These are phyloP conservation scores for Torymus texanus DNA, from an alignment of 2,888 invertebrate species.

Conservation along the genomic window DNA sequence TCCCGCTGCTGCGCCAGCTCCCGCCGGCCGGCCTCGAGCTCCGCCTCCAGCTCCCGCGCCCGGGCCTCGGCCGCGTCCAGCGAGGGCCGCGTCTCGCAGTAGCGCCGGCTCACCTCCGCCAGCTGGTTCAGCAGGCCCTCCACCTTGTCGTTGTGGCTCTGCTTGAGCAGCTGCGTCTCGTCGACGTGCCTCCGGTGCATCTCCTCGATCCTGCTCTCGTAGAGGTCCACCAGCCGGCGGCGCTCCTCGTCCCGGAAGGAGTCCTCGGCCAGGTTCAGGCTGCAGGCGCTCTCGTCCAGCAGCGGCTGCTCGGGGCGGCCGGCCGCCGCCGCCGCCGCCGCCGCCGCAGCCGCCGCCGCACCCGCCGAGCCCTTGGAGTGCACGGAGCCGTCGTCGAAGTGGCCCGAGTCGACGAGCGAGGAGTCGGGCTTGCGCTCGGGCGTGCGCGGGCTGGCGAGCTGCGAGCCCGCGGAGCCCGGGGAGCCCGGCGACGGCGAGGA, in stretches of 20 bases:
- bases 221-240: conserved; percentile 82
- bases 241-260: conserved; percentile 79
- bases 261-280: background rate
- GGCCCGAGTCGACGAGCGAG: conserved; percentile 91
- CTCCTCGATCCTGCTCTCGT: conserved; percentile 86
- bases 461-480: conserved; percentile 64
- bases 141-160: conserved; percentile 86
- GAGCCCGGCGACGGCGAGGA: conserved; percentile 69
- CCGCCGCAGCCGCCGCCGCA: no score
- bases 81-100: conserved; percentile 86
- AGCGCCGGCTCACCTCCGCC: conserved; percentile 85
- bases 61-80: conserved; percentile 83
- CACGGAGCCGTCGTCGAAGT: conserved; percentile 89
- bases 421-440: conserved; percentile 78
- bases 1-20: conserved; percentile 83
- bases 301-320: conserved; percentile 29
- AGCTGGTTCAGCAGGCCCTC: conserved; percentile 84
- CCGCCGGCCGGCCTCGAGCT: conserved; percentile 83
- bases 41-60: conserved; percentile 83
- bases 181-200: conserved; percentile 80
- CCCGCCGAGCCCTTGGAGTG: conserved; percentile 86
- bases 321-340: conserved; percentile 73
- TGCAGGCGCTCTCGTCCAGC: conserved; percentile 5
- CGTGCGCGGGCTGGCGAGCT: conserved; percentile 75
- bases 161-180: conserved; percentile 86